Evolutionary conservation across 2,113 vertebrate genomes (phyloP).

Genomic region (Megalops atlanticus): DNA sequence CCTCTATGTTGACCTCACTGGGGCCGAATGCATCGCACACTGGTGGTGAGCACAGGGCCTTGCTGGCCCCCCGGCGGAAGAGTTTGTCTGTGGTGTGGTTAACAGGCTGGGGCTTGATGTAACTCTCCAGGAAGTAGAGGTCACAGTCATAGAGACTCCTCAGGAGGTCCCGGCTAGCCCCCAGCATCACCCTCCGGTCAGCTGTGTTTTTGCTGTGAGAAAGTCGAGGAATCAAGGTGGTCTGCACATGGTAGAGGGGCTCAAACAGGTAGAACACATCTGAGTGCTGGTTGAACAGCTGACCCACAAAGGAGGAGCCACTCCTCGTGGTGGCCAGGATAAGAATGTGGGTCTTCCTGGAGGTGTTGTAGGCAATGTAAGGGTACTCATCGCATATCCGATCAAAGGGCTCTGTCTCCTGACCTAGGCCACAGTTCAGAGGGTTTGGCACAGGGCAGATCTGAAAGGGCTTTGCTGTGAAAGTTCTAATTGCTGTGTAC

Average conservation of each 20-base stretch:
- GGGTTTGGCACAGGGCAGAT: slow-evolving; percentile 72
- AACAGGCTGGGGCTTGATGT: slow-evolving; percentile 70
- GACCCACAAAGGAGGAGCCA: slow-evolving; percentile 78
- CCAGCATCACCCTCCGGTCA: slow-evolving; percentile 69
- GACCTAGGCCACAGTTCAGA: slow-evolving; percentile 73
- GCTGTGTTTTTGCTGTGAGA: slow-evolving; percentile 71
- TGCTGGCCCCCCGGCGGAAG: slow-evolving; percentile 74
- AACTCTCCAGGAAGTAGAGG: slow-evolving; percentile 74
- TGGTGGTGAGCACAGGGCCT: slow-evolving; percentile 72
- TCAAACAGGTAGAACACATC: slow-evolving; percentile 76
- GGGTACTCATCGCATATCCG: slow-evolving; percentile 75
- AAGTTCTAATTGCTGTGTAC: slow-evolving; percentile 90
- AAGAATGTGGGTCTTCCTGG: slow-evolving; percentile 68
- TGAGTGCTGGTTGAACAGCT: slow-evolving; percentile 78
- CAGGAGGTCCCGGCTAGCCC: slow-evolving; percentile 74
- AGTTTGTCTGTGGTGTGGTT: slow-evolving; percentile 69
- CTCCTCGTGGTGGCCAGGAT: slow-evolving; percentile 77
- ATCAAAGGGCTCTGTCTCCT: slow-evolving; percentile 66
- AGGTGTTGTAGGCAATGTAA: slow-evolving; percentile 21
- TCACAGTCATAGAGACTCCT: slow-evolving; percentile 76
- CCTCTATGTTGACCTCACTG: slow-evolving; percentile 41
- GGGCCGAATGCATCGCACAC: slow-evolving; percentile 57
- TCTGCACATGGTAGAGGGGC: slow-evolving; percentile 77
- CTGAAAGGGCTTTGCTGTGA: slow-evolving; percentile 83
- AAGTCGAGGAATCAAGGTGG: slow-evolving; percentile 80